Base-by-base conservation (phyloP, 2,888 invertebrate species). In the Parnassius glacialis region DNA sequence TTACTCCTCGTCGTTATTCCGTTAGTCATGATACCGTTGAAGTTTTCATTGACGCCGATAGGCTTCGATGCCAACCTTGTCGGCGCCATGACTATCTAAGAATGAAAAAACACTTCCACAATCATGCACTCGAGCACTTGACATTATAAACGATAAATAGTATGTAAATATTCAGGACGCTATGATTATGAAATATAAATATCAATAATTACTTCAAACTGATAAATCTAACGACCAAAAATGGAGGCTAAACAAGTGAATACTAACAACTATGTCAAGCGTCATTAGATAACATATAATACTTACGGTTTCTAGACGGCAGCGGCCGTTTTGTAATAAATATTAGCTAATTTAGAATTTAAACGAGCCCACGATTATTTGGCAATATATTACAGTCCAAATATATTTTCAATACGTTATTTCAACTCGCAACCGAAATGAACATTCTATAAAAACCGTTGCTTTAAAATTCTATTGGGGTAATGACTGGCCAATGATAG, bases 1-100 rank as follows among this genome's bases (percentile, higher is more conserved):
- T 93, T 93, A 85, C 93, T 94, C 80, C 95, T 92, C 65, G 94
- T 94, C 73, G 92, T 92, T 57, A 93, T 92, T 42, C 94, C 89
- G 75, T 92, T 91, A 69, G 83, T 85, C 66, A 90, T 72, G 56
- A 92, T 80, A 68, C 88, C 89, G 70, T 87, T 85, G 66, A 84
- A 70, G 81, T 87, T 92, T 71, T 89, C 89, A 70, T 85, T 89
- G 73, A 80, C 83, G 78, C 84, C 84, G 78, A 91, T 87, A 64
- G 92, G 85, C 73, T 89, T 88, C 69, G 90, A 91, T 76, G 92
- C 82, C 86, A 92, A 84, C 87, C 93, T 92, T 63, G 93, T 91
- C 80, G 94, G 94, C 83, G 94, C 94, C 94, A 95, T 94, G 84
- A 71, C 79, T 69, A 70, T 67, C 65, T 73, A 58, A 41, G 45